Percentiles rank a stretch among this genome's conserved stretches.
These are phyloP conservation scores for Drosophila quadrilineata DNA, from an alignment of 1,140 invertebrate genomes.

Conservation along the genomic window DNA sequence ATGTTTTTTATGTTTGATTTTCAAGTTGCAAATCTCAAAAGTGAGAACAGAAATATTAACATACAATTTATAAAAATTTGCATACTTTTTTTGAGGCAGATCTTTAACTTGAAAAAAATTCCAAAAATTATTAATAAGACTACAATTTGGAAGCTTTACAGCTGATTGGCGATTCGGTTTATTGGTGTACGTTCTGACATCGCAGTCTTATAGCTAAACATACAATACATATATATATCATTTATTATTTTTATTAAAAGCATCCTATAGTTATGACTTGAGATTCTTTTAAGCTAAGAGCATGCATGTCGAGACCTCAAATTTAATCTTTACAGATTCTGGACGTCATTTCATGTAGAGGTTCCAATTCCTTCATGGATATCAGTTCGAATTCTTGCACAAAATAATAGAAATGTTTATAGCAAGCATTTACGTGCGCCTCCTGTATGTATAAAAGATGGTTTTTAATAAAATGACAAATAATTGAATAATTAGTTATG, in stretches of 20 bases:
- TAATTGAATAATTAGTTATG: background rate
- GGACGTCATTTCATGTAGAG: slow-evolving; percentile 89
- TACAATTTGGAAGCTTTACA: background rate
- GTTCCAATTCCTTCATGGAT: slow-evolving; percentile 93
- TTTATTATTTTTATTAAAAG: slow-evolving; percentile 23
- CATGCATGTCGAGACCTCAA: background rate
- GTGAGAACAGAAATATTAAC: too few species aligned
- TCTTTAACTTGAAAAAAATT: background rate
- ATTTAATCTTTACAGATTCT: slow-evolving; percentile 85
- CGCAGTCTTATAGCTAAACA: slow-evolving; percentile 34
- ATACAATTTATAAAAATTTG: too few species aligned
- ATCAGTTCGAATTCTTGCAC: slow-evolving; percentile 94
- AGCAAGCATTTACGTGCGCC: slow-evolving; percentile 97
- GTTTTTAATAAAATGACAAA: background rate
- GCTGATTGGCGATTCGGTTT: slow-evolving; percentile 13
- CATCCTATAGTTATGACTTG: slow-evolving; percentile 36
- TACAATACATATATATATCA: slow-evolving; percentile 19
- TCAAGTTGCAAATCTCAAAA: too few species aligned
- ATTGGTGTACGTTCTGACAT: slow-evolving; percentile 27
- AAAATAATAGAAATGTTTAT: slow-evolving; percentile 98
- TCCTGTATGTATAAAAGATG: slow-evolving; percentile 88
- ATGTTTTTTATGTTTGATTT: too few species aligned
- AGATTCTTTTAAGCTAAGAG: slow-evolving; percentile 17
- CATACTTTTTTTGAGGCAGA: too few species aligned
- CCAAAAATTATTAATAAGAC: background rate